Base-by-base conservation (phyloP, 2,113 vertebrate genomes). In the Peromyscus californicus region DNA sequence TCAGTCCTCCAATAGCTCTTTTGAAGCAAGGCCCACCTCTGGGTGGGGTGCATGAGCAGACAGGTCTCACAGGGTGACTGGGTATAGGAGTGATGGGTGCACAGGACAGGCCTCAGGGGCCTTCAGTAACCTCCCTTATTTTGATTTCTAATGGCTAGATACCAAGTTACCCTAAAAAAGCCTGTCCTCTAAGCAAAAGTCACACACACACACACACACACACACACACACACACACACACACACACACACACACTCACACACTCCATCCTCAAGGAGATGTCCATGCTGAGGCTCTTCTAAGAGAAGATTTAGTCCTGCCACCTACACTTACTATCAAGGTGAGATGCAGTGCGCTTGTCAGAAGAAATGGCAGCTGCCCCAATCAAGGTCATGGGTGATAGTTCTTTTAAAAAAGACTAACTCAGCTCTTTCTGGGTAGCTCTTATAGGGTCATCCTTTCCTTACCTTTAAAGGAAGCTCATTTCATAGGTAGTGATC, bases 391-490 rank as follows among this genome's bases (percentile, higher is more conserved):
- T 26, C 36, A 74, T 2, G 10, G 72, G 8, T 42, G 45, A 24
- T 5, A n/a, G 29, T 39, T 88, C 70, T 70, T 97, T 95, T 42
- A 21, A 88, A 95, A 92, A 24, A 84, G 59, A 83, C 89, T 51
- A 33, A 29, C 21, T 54, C 42, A 15, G 51, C 57, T 90, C 79
- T 90, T 91, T 95, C 33, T 67, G 89, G 75, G 63, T 39, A 24
- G 11, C 11, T 19, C 31, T 86, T 67, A 51, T 26, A 33, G 26
- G 29, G 45, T 45, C 31, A n/a, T 61, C 26, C 36, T 90, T 33
- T 83, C 48, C 54, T 80, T 39, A 65, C 76, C 94, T 54, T 45
- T 84, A 70, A 21, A 36, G 61, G 75, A 70, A 93, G 8, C 3
- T 11, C n/a, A 7, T 86, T 93, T 96, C 75, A 48, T 17, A 96